Conservation (phyloP, 2,888 invertebrate genomes). For the Sarcophaga variegata region DNA sequence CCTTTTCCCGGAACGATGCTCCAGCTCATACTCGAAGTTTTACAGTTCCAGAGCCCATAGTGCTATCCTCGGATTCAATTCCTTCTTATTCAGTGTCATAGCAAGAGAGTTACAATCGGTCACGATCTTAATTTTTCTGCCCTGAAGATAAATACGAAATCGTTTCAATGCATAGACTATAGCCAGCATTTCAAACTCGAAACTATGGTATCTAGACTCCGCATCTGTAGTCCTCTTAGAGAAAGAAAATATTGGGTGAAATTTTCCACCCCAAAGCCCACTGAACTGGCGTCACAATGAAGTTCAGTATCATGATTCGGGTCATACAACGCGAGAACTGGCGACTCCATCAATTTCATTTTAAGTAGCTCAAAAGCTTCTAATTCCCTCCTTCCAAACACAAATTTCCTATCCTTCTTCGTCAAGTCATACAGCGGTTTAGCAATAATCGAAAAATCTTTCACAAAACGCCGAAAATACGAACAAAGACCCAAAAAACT, state of each 20-base stretch:
- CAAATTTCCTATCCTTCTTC: constrained; percentile 59
- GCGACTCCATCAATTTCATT: constrained; percentile 65
- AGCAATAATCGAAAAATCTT: constrained; percentile 59
- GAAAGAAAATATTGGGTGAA: constrained; percentile 75
- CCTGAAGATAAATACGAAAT: constrained; percentile 71
- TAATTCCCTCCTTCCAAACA: constrained; percentile 1
- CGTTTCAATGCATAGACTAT: constrained; percentile 77
- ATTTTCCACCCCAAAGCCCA: constrained; percentile 52
- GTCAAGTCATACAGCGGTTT: constrained; percentile 58
- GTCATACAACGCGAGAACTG: constrained; percentile 72
- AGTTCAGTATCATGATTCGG: constrained; percentile 73
- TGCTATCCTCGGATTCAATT: constrained; percentile 35
- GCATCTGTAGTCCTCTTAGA: no score
- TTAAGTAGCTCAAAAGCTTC: no score
- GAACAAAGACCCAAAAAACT: constrained; percentile 62
- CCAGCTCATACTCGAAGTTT: constrained; percentile 40
- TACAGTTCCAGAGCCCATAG: constrained; percentile 33
- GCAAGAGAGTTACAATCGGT: constrained; percentile 72
- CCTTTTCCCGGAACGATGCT: constrained; percentile 21
- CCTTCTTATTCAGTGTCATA: constrained; percentile 72
- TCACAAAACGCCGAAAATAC: constrained; percentile 60
- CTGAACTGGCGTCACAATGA: constrained; percentile 75
- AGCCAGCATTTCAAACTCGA: constrained; percentile 74
- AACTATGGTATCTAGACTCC: constrained; percentile 71
- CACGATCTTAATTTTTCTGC: constrained; percentile 71